These are phyloP conservation scores for Helicoverpa armigera DNA, from an alignment of 1,140 invertebrate genomes.

Conservation along the genomic window DNA sequence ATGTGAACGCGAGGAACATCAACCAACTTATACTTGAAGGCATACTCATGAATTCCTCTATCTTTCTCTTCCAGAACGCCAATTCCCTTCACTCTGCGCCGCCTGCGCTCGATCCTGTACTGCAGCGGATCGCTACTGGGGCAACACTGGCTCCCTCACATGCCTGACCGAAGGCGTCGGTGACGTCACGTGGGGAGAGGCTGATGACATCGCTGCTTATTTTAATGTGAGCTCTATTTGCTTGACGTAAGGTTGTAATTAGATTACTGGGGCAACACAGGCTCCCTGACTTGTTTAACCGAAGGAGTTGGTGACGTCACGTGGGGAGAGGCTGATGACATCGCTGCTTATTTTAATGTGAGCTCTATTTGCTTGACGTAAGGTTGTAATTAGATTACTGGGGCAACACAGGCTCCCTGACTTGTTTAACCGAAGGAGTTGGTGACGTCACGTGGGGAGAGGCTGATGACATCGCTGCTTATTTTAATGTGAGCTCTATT, in stretches of 20 bases:
- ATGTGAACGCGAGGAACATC: too few relatives aligned
- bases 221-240: conserved; percentile 87
- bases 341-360: conserved; percentile 89
- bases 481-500: conserved; percentile 88
- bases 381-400: conserved; percentile 86
- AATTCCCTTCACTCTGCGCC: conserved; percentile 90
- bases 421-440: conserved; percentile 91
- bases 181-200: conserved; percentile 93
- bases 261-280: conserved; percentile 91
- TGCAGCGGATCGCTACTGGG: conserved; percentile 92
- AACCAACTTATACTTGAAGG: too few relatives aligned
- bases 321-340: conserved; percentile 91
- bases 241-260: too few relatives aligned
- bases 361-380: conserved; percentile 44
- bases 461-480: conserved; percentile 88
- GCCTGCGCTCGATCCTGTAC: conserved; percentile 89
- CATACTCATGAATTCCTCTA: too few relatives aligned
- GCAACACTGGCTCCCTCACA: conserved; percentile 91
- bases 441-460: conserved; percentile 95
- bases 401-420: conserved; percentile 92
- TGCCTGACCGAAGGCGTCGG: conserved; percentile 93
- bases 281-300: conserved; percentile 92
- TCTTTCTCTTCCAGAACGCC: conserved; percentile 86
- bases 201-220: conserved; percentile 88
- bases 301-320: conserved; percentile 92